These are phyloP conservation scores for Oegoconia quadripuncta DNA, from an alignment of 2,888 invertebrate species.

Conservation along the genomic window DNA sequence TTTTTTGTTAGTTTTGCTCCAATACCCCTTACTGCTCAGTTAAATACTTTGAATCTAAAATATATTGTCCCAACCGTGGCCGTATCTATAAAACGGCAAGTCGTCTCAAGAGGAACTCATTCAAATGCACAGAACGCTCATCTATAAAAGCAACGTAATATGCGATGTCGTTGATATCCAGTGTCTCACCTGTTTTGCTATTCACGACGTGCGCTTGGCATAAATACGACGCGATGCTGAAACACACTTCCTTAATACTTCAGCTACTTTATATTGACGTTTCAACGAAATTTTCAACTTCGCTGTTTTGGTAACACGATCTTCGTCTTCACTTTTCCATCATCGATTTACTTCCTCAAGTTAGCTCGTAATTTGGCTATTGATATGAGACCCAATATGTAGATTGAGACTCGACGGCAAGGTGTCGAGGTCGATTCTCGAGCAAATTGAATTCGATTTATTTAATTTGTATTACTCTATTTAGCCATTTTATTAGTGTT, in stretches of 20 bases:
- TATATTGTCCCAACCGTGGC: too few species aligned
- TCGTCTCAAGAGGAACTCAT: constrained; percentile 19
- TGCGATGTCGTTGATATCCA: constrained; percentile 29
- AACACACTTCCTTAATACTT: constrained; percentile 27
- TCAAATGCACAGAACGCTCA: constrained; percentile 21
- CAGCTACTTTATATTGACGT: constrained; percentile 9
- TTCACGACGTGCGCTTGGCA: constrained; percentile 27
- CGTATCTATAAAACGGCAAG: too few species aligned
- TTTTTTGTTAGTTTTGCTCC: too few species aligned
- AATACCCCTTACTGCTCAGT: too few species aligned
- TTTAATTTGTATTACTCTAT: too few species aligned
- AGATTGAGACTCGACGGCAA: too few species aligned
- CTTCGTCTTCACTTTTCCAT: not conserved
- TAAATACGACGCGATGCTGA: constrained; percentile 30
- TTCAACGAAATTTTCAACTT: constrained; percentile 9
- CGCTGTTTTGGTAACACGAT: constrained; percentile 3
- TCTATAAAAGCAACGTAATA: constrained; percentile 29
- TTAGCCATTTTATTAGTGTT: too few species aligned
- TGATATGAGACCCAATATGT: too few species aligned
- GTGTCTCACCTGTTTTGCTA: constrained; percentile 33
- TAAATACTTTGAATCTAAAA: too few species aligned
- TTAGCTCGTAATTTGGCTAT: not conserved
- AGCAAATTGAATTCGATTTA: too few species aligned
- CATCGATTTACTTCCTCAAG: not conserved
- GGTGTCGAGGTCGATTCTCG: too few species aligned